phyloP scores from a whole-genome alignment of 2,797 vertebrate species.

The Danio choprae region DNA sequence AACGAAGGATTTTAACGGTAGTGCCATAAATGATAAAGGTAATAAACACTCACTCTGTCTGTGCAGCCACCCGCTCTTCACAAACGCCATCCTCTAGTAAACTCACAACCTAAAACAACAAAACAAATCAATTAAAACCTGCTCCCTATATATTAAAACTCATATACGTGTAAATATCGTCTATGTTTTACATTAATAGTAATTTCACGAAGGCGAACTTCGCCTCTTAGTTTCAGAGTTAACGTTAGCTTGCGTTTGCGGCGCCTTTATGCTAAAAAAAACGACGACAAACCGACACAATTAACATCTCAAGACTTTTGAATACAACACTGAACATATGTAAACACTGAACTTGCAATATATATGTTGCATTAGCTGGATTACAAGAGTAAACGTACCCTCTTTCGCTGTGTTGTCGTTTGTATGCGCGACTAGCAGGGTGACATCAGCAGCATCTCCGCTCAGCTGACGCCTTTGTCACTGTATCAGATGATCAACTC shows the following conservation, averaged over 20 bases:
- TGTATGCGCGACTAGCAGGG: background rate
- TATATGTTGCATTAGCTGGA: background rate
- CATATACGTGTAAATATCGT: background rate
- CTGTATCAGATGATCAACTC: constrained; percentile 12
- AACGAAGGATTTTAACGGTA: background rate
- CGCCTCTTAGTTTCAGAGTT: background rate
- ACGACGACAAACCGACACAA: constrained; percentile 1
- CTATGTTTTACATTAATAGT: background rate
- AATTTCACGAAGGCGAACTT: background rate
- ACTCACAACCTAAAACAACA: constrained; percentile 16
- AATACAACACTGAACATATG: background rate
- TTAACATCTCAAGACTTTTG: background rate
- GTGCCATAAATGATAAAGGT: background rate
- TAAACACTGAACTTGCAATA: background rate
- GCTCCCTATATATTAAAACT: too few relatives aligned
- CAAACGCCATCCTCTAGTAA: constrained; percentile 76
- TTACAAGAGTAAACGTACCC: background rate
- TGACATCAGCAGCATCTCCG: constrained; percentile 12
- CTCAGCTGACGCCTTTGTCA: constrained; percentile 39
- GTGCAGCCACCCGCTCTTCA: constrained; percentile 86
- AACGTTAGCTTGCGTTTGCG: constrained; percentile 19
- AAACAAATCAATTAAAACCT: background rate
- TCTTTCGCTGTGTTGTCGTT: background rate
- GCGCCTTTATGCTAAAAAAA: background rate
- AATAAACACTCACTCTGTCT: constrained; percentile 82